phyloP scores from a whole-genome alignment of 1,140 invertebrate genomes.

The Caenorhabditis remanei region DNA sequence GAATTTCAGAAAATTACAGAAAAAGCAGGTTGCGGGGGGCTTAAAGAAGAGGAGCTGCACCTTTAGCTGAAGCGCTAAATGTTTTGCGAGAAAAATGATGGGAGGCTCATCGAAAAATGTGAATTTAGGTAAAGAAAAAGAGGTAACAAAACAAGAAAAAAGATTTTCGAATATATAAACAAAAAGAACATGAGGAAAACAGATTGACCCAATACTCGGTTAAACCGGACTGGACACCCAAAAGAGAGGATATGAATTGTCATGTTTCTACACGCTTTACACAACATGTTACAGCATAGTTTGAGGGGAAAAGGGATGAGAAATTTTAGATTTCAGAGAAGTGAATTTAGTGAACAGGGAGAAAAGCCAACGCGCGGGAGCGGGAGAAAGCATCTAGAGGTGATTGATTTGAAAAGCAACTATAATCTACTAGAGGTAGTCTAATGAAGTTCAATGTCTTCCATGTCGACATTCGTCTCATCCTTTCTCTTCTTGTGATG shows the following conservation, averaged over 20 bases:
- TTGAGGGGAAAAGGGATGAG: background rate
- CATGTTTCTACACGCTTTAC: conserved; percentile 53
- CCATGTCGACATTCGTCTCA: conserved; percentile 47
- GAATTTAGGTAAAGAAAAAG: background rate
- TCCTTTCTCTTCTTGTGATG: conserved; percentile 52
- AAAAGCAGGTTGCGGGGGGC: background rate
- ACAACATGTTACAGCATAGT: conserved; percentile 29
- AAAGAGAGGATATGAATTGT: conserved; percentile 1
- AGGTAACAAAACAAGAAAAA: background rate
- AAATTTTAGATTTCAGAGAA: background rate
- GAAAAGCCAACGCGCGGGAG: conserved; percentile 4
- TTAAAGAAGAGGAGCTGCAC: conserved; percentile 43
- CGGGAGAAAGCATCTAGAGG: conserved; percentile 35
- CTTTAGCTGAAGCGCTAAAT: conserved; percentile 56
- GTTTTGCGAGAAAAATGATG: conserved; percentile 42
- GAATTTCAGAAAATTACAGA: conserved; percentile 17
- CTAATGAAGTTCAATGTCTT: conserved; percentile 52
- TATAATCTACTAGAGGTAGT: background rate
- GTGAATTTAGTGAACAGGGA: background rate
- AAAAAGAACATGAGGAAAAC: conserved; percentile 23
- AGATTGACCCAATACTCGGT: background rate
- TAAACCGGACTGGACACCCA: conserved; percentile 18
- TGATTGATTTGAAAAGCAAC: background rate
- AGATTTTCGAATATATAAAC: conserved; percentile 47
- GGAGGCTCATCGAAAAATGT: conserved; percentile 33